These are phyloP conservation scores for Centropus bengalensis DNA, from an alignment of 2,113 vertebrate genomes.

Conservation along the genomic window DNA sequence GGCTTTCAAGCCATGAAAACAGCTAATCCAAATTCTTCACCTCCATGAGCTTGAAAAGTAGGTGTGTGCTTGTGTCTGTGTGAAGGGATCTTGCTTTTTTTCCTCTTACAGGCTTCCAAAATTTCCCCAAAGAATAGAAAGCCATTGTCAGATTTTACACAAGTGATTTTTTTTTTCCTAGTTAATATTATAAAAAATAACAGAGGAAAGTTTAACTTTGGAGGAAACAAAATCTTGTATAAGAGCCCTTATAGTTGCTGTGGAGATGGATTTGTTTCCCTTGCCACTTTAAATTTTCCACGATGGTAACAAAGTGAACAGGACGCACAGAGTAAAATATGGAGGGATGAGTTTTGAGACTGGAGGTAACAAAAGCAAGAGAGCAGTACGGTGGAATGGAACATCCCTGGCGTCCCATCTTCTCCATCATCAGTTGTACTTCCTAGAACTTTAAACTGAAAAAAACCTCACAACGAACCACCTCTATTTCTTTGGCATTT, in stretches of 20 bases:
- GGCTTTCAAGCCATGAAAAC: background rate
- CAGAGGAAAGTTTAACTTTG: background rate
- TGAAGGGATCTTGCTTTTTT: background rate
- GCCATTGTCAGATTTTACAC: background rate
- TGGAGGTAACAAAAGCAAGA: background rate
- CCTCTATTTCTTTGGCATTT: background rate
- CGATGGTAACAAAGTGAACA: background rate
- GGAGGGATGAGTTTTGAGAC: background rate
- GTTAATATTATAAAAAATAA: background rate
- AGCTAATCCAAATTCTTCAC: background rate
- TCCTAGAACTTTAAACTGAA: background rate
- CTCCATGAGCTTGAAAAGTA: background rate
- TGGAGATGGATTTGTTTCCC: background rate
- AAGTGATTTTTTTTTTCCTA: background rate
- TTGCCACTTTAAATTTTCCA: background rate
- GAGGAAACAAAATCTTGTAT: background rate
- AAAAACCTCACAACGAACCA: rapidly evolving
- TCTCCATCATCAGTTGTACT: background rate
- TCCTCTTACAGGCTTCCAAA: background rate
- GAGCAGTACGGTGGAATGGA: background rate
- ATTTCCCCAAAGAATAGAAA: background rate
- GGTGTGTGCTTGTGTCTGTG: background rate
- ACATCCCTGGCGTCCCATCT: background rate
- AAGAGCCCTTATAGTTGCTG: background rate
- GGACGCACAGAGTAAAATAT: background rate